Evolutionary conservation across 2,797 vertebrate genomes (phyloP).

Genomic region (Characodon lateralis): DNA sequence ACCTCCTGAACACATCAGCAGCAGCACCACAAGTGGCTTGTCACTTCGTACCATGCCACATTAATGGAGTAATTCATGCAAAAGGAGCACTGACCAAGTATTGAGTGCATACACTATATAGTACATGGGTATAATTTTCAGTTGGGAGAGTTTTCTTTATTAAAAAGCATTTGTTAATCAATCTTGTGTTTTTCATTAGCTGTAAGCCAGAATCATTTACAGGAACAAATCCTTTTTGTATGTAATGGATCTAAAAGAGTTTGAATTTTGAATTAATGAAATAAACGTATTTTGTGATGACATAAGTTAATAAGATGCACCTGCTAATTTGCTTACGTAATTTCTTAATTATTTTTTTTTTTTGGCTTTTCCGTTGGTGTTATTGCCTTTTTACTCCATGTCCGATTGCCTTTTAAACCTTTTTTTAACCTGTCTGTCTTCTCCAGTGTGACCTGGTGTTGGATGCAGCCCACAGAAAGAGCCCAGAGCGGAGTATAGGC

Average conservation of each 20-base stretch:
- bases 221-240: not conserved
- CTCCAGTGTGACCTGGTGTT: slow-evolving; percentile 95
- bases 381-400: slow-evolving; percentile 1
- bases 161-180: not conserved
- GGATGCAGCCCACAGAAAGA: slow-evolving; percentile 96
- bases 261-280: not conserved
- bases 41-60: too few relatives aligned
- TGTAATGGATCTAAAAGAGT: not conserved
- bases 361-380: not conserved
- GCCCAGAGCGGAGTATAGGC: slow-evolving; percentile 85
- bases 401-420: slow-evolving; percentile 8
- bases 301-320: not conserved
- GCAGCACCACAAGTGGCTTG: too few relatives aligned
- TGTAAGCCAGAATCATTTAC: not conserved
- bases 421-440: slow-evolving; percentile 20
- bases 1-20: too few relatives aligned
- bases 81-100: too few relatives aligned
- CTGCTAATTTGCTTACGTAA: not conserved
- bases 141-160: not conserved
- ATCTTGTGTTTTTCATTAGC: not conserved
- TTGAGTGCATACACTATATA: not conserved
- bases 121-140: not conserved
- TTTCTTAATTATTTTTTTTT: slow-evolving; percentile 8
- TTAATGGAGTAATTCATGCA: not conserved
- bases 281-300: not conserved